These are phyloP conservation scores for Meandrina meandrites DNA, from an alignment of 92 coral and sea anemone species.

Conservation along the genomic window DNA sequence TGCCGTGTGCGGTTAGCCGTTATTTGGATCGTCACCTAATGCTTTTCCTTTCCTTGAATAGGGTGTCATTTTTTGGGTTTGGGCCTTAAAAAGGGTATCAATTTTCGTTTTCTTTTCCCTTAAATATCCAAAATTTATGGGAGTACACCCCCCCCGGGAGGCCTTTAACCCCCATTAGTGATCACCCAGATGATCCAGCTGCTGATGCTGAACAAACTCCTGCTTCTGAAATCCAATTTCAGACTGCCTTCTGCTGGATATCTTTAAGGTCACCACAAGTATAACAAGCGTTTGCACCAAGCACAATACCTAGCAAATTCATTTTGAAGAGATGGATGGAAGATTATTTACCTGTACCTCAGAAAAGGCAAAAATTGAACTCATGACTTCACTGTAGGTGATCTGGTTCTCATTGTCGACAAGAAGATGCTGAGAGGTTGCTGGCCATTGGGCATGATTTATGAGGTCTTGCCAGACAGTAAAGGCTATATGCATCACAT, in stretches of 20 bases:
- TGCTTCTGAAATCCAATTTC: too few species aligned
- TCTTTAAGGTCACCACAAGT: slow-evolving; percentile 14
- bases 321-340: slow-evolving; percentile 51
- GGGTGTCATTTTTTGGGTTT: too few species aligned
- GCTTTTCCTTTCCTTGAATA: too few species aligned
- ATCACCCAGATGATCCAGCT: too few species aligned
- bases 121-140: too few species aligned
- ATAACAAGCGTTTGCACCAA: slow-evolving; percentile 46
- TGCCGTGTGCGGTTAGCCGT: too few species aligned
- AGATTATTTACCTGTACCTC: slow-evolving; percentile 13
- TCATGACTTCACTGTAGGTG: background rate
- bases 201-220: too few species aligned
- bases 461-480: slow-evolving; percentile 45
- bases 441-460: slow-evolving; percentile 45
- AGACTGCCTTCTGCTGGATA: slow-evolving; percentile 33
- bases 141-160: too few species aligned
- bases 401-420: slow-evolving; percentile 44
- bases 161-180: too few species aligned
- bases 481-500: slow-evolving; percentile 24
- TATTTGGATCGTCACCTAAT: too few species aligned
- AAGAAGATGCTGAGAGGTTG: slow-evolving; percentile 27
- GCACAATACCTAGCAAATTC: slow-evolving; percentile 44
- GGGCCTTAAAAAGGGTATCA: too few species aligned
- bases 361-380: background rate
- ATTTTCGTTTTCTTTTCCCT: too few species aligned